Conservation (phyloP, 2,113 vertebrate species). For the Phyllostomus hastatus region DNA sequence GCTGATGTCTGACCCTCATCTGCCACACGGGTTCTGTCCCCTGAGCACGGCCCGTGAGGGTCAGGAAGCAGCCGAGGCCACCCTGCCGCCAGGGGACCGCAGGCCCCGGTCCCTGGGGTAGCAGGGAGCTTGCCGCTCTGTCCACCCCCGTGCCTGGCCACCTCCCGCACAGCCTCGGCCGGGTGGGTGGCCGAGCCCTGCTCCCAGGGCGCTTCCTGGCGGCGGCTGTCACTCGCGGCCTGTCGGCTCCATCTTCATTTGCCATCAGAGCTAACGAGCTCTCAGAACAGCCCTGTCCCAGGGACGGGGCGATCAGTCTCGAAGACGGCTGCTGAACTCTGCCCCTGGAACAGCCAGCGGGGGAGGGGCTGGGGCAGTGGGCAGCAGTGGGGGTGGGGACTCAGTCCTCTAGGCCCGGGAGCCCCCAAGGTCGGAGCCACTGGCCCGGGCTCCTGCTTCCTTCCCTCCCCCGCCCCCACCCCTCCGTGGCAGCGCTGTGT, state of each 20-base stretch:
- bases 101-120: rapidly evolving
- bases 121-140: rapidly evolving
- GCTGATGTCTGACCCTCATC: background rate
- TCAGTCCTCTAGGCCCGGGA: rapidly evolving
- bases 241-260: constrained; percentile 75
- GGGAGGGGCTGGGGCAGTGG: rapidly evolving
- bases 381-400: rapidly evolving
- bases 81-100: background rate
- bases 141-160: rapidly evolving
- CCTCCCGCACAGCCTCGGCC: background rate
- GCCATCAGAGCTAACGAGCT: constrained; percentile 60
- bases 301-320: constrained; percentile 62
- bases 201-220: background rate
- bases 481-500: background rate
- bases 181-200: background rate
- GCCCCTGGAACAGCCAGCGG: background rate
- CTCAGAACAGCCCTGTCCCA: constrained; percentile 32
- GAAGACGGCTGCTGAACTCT: constrained; percentile 55
- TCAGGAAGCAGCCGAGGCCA: background rate
- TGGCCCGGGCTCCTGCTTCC: background rate
- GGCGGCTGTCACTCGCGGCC: constrained; percentile 55
- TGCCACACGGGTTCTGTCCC: background rate
- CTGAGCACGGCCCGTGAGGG: background rate
- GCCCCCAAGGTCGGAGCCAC: background rate
- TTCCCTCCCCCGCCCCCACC: too few species aligned